phyloP scores from a whole-genome alignment of 2,888 invertebrate species.

The Euzophera pinguis region DNA sequence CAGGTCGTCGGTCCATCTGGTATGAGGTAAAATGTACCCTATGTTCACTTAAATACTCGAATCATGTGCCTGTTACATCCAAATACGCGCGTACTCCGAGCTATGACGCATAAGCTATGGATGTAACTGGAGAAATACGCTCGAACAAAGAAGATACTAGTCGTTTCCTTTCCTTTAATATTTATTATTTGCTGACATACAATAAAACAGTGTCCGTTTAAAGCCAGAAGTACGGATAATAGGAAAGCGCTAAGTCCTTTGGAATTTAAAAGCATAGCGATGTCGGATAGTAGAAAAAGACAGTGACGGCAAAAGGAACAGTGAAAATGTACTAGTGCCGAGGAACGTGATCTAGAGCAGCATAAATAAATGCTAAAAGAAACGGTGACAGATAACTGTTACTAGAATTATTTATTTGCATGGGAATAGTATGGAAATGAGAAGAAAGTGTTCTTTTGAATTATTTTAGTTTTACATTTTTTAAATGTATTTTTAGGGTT shows the following conservation, averaged over 20 bases:
- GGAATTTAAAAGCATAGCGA: slow-evolving; percentile 32
- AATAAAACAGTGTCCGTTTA: neutral
- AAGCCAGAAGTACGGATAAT: neutral
- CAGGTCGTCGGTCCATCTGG: no score
- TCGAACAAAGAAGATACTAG: no score
- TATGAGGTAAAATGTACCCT: no score
- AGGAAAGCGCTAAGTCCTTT: slow-evolving; percentile 24
- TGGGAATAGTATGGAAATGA: neutral
- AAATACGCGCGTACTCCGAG: no score
- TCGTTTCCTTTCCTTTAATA: no score
- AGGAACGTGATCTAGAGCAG: slow-evolving; percentile 21
- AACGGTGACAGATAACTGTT: neutral
- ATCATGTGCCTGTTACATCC: no score
- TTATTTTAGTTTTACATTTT: no score
- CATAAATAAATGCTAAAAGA: slow-evolving; percentile 9
- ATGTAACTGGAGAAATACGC: no score
- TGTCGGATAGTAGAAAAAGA: slow-evolving; percentile 23
- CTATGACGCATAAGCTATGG: no score
- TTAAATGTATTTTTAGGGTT: no score
- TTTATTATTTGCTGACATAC: no score
- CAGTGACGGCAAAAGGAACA: slow-evolving; percentile 16
- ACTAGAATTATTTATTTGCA: neutral
- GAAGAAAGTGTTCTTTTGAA: neutral
- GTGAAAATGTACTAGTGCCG: slow-evolving; percentile 31
- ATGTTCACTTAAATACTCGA: no score